These are phyloP conservation scores for Carduelis carduelis DNA, from an alignment of 2,797 vertebrate species.

Conservation along the genomic window DNA sequence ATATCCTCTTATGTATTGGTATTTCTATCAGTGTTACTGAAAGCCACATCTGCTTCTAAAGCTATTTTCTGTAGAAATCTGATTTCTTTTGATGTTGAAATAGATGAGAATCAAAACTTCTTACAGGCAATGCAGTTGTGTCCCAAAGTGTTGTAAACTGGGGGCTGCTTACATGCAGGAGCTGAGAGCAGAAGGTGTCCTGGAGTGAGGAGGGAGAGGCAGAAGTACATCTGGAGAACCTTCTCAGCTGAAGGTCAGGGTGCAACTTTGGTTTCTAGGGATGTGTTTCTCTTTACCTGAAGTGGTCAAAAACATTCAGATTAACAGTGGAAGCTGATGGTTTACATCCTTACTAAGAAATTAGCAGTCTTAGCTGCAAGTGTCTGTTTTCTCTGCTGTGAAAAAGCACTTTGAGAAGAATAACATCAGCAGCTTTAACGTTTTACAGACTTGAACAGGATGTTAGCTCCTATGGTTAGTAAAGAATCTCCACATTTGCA, in stretches of 20 bases:
- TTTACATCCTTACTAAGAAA: not conserved
- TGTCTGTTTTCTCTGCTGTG: not conserved
- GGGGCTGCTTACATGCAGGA: not conserved
- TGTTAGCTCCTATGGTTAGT: not conserved
- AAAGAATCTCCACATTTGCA: not conserved
- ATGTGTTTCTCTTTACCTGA: not conserved
- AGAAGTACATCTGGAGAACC: not conserved
- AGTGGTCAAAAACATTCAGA: not conserved
- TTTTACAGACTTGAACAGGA: not conserved
- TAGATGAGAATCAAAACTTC: not conserved
- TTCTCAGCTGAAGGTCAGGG: not conserved
- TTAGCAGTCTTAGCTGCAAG: not conserved
- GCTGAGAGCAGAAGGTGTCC: not conserved
- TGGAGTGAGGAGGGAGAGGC: not conserved
- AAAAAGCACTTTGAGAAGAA: not conserved
- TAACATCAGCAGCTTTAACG: not conserved
- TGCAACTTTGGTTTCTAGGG: not conserved
- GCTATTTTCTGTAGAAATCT: not conserved
- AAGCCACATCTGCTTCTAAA: not conserved
- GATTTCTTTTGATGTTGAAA: not conserved
- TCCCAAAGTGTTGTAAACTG: not conserved
- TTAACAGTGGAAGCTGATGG: not conserved
- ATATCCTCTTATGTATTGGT: not conserved
- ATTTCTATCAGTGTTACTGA: not conserved
- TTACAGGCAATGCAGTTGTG: accelerated